A percentile compares a stretch with the other conserved stretches of the same genome.
These are phyloP conservation scores for Ips nitidus DNA, from an alignment of 1,140 invertebrate species.

Conservation along the genomic window DNA sequence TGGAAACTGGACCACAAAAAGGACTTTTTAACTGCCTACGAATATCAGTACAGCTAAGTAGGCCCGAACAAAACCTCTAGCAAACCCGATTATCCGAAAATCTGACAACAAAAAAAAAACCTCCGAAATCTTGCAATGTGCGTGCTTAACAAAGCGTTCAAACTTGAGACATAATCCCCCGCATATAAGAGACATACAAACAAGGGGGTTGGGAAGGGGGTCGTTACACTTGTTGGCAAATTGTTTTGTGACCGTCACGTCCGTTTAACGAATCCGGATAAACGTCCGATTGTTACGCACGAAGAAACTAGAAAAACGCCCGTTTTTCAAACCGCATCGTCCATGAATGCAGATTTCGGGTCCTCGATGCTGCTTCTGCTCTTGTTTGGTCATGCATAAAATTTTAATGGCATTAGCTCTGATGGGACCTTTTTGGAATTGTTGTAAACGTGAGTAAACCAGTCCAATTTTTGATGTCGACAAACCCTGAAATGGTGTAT, in stretches of 20 bases:
- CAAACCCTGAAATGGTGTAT: background rate
- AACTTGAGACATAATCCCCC: constrained; percentile 29
- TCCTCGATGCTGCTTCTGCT: too few species aligned
- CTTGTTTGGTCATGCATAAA: constrained; percentile 14
- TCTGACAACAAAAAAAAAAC: constrained; percentile 30
- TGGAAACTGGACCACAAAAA: background rate
- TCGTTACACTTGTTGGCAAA: constrained; percentile 32
- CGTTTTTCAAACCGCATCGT: background rate
- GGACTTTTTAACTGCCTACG: constrained; percentile 16
- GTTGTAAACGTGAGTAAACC: background rate
- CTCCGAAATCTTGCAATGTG: constrained; percentile 11
- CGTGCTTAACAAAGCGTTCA: constrained; percentile 28
- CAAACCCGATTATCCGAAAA: constrained; percentile 23
- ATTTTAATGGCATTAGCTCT: constrained; percentile 14
- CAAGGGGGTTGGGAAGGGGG: constrained; percentile 4
- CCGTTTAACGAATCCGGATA: constrained; percentile 29
- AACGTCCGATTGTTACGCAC: constrained; percentile 36
- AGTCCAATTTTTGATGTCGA: background rate
- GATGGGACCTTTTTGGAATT: background rate
- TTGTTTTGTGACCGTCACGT: constrained; percentile 31
- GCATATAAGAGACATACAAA: constrained; percentile 6
- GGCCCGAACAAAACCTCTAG: constrained; percentile 3
- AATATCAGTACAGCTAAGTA: constrained; percentile 25
- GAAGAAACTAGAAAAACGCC: constrained; percentile 23
- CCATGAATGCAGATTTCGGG: background rate